Base-by-base conservation (phyloP, 92 coral and sea anemone genomes). In the Plumapathes pennacea region DNA sequence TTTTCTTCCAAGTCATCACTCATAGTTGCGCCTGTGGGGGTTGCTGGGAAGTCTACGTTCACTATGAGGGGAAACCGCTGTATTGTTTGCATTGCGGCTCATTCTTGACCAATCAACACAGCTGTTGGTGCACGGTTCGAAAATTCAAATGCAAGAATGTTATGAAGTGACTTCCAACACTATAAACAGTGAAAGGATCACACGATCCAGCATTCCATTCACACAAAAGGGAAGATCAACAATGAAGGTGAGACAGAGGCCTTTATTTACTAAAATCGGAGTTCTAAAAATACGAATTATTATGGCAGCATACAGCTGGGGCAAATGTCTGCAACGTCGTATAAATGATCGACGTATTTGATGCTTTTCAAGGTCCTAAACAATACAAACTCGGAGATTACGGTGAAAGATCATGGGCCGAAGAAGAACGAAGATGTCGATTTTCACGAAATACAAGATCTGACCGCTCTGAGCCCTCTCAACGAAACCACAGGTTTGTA, bases 1-100 rank as follows among this genome's bases (percentile, higher is more conserved):
- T 85, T 90, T 63, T 82, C 72, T 49, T 69, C 71, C n/a, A n/a
- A n/a, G 53, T 88, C 90, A 82, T 82, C 85, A 62, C 44, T 82
- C 72, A 66, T 28, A 56, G 32, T 43, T 46, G 60, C 47, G 42
- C 48, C 75, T n/a, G n/a, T 27, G n/a, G n/a, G n/a, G n/a, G n/a
- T n/a, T n/a, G n/a, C n/a, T n/a, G n/a, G n/a, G n/a, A n/a, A n/a
- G n/a, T n/a, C n/a, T n/a, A n/a, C n/a, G n/a, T n/a, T 5, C 73
- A 51, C 51, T 66, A 51, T 66, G 39, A 53, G 4, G 32, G 63
- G 49, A 29, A 21, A 9, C 73, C 73, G 73, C 73, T 66, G 73
- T 0, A n/a, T n/a, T n/a, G 1, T 32, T 13, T 66, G 12, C n/a
- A 23, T 3, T 15, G 19, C 25, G 18, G n/a, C 0, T 11, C 5